Percentiles rank a stretch among this genome's conserved stretches.
Conservation (phyloP, 2,888 invertebrate genomes). For the Isoperla grammatica region DNA sequence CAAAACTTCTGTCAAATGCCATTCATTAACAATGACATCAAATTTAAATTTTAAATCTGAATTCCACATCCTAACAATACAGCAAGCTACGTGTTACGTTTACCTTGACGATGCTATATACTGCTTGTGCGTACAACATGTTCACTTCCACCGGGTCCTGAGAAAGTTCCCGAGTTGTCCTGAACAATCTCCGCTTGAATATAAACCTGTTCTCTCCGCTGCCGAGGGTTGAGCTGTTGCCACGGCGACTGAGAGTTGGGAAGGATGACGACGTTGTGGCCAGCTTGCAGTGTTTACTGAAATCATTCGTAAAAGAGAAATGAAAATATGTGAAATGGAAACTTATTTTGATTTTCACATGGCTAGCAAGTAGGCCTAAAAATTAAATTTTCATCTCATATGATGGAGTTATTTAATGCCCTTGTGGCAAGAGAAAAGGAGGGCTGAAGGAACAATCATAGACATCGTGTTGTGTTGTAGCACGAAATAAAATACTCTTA, state of each 20-base stretch:
- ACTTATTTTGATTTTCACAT: no score
- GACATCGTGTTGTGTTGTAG: no score
- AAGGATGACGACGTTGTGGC: constrained; percentile 47
- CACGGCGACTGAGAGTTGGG: constrained; percentile 51
- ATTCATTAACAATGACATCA: no score
- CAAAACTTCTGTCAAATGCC: no score
- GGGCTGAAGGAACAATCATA: no score
- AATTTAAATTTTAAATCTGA: no score
- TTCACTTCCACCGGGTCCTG: constrained; percentile 95
- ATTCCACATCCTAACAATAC: background rate
- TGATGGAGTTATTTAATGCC: no score
- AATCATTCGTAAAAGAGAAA: constrained; percentile 30
- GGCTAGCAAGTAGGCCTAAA: no score
- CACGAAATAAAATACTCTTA: no score
- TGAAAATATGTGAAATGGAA: constrained; percentile 19
- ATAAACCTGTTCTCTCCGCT: constrained; percentile 88
- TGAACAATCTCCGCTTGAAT: constrained; percentile 85
- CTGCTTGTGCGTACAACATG: constrained; percentile 90
- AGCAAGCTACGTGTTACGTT: constrained; percentile 21
- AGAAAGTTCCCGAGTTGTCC: constrained; percentile 80
- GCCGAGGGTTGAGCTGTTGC: constrained; percentile 57
- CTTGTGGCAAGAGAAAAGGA: no score
- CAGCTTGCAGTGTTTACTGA: constrained; percentile 52
- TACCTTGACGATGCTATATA: constrained; percentile 91
- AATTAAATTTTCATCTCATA: no score